These are phyloP conservation scores for Polietes domitor DNA, from an alignment of 2,888 invertebrate species.

Conservation along the genomic window DNA sequence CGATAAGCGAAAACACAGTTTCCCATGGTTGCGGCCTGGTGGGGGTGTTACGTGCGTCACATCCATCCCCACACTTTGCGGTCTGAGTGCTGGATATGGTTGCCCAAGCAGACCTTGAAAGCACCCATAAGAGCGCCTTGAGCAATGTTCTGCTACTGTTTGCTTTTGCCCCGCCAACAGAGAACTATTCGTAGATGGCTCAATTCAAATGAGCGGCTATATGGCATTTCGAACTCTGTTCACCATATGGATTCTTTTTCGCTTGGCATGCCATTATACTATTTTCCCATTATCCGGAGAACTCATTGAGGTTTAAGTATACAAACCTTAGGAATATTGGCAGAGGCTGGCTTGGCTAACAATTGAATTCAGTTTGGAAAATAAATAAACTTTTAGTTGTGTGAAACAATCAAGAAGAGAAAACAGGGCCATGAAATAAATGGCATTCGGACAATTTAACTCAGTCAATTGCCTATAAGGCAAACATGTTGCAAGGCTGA, in stretches of 20 bases:
- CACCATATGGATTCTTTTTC: neutral
- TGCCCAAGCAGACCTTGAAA: slow-evolving; percentile 38
- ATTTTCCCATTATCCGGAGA: too few relatives aligned
- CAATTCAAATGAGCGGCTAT: neutral
- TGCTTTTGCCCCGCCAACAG: neutral
- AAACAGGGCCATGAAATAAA: too few relatives aligned
- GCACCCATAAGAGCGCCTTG: neutral
- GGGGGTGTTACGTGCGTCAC: neutral
- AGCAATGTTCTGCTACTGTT: neutral
- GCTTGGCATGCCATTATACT: too few relatives aligned
- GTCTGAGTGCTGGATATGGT: neutral
- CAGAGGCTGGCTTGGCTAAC: neutral
- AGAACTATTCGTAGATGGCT: neutral
- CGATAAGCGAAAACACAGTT: neutral
- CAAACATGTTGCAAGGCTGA: too few relatives aligned
- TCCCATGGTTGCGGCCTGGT: neutral
- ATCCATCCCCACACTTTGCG: neutral
- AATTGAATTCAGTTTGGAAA: too few relatives aligned
- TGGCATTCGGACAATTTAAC: too few relatives aligned
- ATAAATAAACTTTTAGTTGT: too few relatives aligned
- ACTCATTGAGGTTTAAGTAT: too few relatives aligned
- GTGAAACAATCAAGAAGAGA: too few relatives aligned
- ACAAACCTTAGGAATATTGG: too few relatives aligned
- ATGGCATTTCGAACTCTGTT: neutral
- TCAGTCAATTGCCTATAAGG: too few relatives aligned